Base-by-base conservation (phyloP, 2,797 vertebrate genomes). In the Poeciliopsis gracilis region DNA sequence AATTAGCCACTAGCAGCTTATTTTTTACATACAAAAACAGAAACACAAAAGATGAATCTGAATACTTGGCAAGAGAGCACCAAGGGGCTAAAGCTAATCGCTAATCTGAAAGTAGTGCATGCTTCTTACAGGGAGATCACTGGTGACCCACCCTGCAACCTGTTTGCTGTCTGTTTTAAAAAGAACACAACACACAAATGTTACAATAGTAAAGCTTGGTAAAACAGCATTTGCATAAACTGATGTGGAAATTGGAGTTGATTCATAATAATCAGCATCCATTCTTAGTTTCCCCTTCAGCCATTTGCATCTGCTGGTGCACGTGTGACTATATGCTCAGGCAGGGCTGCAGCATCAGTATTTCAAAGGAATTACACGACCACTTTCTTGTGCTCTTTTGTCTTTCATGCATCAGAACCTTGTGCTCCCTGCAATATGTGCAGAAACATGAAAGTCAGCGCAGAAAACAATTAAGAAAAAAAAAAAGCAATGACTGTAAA, bases 341-440 rank as follows among this genome's bases (percentile, higher is more conserved):
- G 78, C 80, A 81, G 82, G 74, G 78, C 70, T 72, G 51, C 59
- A 72, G 66, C 81, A 74, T 90, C 83, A 85, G 77, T 92, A 88
- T 91, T 90, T 91, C 88, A 86, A 63, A 71, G 77, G 82, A 91
- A 88, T 78, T 86, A 90, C 79, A 87, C 84, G 75, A 76, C 87
- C 83, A 81, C 5, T 20, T 38, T 81, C 84, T 75, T 63, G 77
- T 71, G 77, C 43, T 73, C 77, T 89, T 89, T 89, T 87, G 86
- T 91, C 90, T 86, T 84, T 86, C 83, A 80, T 87, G 82, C 89
- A 86, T 90, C 88, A 87, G 38, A 89, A 82, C 83, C 53, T 59
- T 77, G 71, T 81, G 77, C 82, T 81, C 86, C 81, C 80, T 86
- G 80, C 33, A 79, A 78, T 75, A 13, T 16, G 63, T 82, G 72